A percentile compares a stretch with the other conserved stretches of the same genome.
These are phyloP conservation scores for Stegodyphus dumicola DNA, from an alignment of 1,140 invertebrate genomes.

Conservation along the genomic window DNA sequence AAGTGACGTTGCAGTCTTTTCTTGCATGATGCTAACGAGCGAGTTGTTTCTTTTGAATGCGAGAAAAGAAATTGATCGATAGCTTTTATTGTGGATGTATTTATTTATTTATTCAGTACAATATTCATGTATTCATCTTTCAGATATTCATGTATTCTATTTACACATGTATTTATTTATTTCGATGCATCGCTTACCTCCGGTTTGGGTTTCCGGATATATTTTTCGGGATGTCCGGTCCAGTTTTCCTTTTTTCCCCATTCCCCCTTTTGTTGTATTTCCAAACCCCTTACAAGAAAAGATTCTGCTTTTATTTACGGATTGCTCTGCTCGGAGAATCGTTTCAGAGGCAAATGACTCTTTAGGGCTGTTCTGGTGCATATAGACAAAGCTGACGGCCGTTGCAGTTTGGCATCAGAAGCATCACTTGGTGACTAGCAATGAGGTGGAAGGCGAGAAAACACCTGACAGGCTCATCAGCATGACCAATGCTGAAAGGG, in stretches of 20 bases:
- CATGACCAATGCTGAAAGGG: not conserved
- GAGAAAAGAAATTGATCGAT: constrained; percentile 53
- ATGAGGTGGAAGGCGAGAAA: constrained; percentile 36
- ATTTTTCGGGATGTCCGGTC: constrained; percentile 30
- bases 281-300: not conserved
- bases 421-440: constrained; percentile 16
- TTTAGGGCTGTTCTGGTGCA: constrained; percentile 53
- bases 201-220: constrained; percentile 1
- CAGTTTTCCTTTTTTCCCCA: constrained; percentile 5
- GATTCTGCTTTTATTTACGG: constrained; percentile 40
- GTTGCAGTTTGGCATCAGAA: constrained; percentile 1
- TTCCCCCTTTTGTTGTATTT: constrained; percentile 22
- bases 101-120: constrained; percentile 60
- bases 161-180: constrained; percentile 61
- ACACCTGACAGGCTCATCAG: constrained; percentile 7
- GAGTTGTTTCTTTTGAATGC: constrained; percentile 31
- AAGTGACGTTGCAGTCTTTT: not conserved
- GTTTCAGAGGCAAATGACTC: constrained; percentile 52
- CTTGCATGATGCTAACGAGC: constrained; percentile 22
- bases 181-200: constrained; percentile 50
- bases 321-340: constrained; percentile 21
- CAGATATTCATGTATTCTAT: constrained; percentile 60
- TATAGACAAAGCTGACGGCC: constrained; percentile 20
- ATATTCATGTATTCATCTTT: constrained; percentile 59
- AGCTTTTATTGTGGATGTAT: constrained; percentile 60